A percentile compares a stretch with the other conserved stretches of the same genome.
These are phyloP conservation scores for Drosophila bifasciata DNA, from an alignment of 1,140 invertebrate species.

Conservation along the genomic window DNA sequence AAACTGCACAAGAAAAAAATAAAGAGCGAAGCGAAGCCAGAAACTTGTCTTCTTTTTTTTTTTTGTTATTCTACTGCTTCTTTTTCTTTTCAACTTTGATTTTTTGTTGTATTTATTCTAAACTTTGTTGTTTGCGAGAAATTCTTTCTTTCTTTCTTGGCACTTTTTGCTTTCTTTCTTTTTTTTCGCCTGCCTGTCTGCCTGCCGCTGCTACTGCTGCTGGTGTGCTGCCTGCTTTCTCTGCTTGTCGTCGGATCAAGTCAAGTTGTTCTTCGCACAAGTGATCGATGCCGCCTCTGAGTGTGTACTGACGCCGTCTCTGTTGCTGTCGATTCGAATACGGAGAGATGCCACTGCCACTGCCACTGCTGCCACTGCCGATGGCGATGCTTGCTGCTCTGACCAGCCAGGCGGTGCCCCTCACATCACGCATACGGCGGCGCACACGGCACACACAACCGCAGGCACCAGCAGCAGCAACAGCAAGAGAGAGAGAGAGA, in stretches of 20 bases:
- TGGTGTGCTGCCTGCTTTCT: slow-evolving; percentile 20
- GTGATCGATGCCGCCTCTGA: slow-evolving; percentile 83
- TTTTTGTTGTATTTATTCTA: slow-evolving; percentile 16
- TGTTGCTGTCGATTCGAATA: slow-evolving; percentile 28
- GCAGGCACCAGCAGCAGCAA: slow-evolving; percentile 3
- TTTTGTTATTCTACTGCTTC: slow-evolving; percentile 41
- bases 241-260: slow-evolving; percentile 49
- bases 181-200: slow-evolving; percentile 2
- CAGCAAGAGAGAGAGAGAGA: background rate
- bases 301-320: slow-evolving; percentile 73
- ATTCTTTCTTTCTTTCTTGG: slow-evolving; percentile 28
- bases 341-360: slow-evolving; percentile 28
- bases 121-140: slow-evolving; percentile 1
- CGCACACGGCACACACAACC: slow-evolving; percentile 71
- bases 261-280: slow-evolving; percentile 61
- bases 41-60: slow-evolving; percentile 60
- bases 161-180: slow-evolving; percentile 15
- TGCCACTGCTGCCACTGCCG: slow-evolving; percentile 6
- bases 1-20: slow-evolving; percentile 57
- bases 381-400: slow-evolving; percentile 50
- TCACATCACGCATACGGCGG: slow-evolving; percentile 55
- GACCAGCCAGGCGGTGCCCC: slow-evolving; percentile 42
- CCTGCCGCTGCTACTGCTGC: slow-evolving; percentile 14
- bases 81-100: slow-evolving; percentile 15
- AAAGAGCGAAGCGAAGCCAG: slow-evolving; percentile 24